These are phyloP conservation scores for Aurelia aurita DNA, from an alignment of 30 jellyfish, hydroid and myxozoan genomes.

Conservation along the genomic window DNA sequence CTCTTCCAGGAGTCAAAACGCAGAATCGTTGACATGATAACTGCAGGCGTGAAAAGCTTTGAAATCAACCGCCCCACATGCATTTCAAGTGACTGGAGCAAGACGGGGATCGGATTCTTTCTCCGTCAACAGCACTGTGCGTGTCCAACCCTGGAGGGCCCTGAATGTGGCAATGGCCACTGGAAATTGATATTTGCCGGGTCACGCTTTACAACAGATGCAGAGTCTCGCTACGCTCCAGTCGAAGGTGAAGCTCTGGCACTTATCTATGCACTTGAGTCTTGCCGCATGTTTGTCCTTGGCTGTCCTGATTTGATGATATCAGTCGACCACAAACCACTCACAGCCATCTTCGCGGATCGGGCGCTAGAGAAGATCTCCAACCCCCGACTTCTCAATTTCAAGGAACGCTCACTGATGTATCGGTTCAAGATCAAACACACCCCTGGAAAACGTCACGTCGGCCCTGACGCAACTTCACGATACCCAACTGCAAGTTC, in stretches of 20 bases:
- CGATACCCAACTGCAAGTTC: too few species aligned
- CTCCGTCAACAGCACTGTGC: slow-evolving; percentile 67
- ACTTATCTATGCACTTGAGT: slow-evolving; percentile 39
- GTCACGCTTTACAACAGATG: slow-evolving; percentile 65
- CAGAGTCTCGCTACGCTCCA: slow-evolving; percentile 69
- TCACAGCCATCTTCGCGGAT: slow-evolving; percentile 38
- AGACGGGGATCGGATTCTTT: slow-evolving; percentile 75
- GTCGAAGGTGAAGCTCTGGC: slow-evolving; percentile 79
- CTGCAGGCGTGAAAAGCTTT: slow-evolving; percentile 55
- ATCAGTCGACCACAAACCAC: too few species aligned
- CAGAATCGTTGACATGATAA: slow-evolving; percentile 14
- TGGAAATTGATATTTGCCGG: slow-evolving; percentile 79
- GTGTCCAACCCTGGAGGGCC: slow-evolving; percentile 32
- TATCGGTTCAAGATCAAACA: slow-evolving; percentile 14
- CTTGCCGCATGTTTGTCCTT: slow-evolving; percentile 30
- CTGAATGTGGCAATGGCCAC: slow-evolving; percentile 55
- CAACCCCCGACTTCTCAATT: slow-evolving; percentile 46
- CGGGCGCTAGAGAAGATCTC: slow-evolving; percentile 33
- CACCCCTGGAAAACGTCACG: too few species aligned
- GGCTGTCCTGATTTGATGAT: too few species aligned
- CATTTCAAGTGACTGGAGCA: slow-evolving; percentile 67
- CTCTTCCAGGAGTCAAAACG: slow-evolving; percentile 29
- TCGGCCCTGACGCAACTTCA: too few species aligned
- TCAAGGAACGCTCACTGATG: slow-evolving; percentile 58
- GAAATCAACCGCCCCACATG: slow-evolving; percentile 66